phyloP scores from a whole-genome alignment of 1,140 invertebrate genomes.

The Drosophila sucinea region DNA sequence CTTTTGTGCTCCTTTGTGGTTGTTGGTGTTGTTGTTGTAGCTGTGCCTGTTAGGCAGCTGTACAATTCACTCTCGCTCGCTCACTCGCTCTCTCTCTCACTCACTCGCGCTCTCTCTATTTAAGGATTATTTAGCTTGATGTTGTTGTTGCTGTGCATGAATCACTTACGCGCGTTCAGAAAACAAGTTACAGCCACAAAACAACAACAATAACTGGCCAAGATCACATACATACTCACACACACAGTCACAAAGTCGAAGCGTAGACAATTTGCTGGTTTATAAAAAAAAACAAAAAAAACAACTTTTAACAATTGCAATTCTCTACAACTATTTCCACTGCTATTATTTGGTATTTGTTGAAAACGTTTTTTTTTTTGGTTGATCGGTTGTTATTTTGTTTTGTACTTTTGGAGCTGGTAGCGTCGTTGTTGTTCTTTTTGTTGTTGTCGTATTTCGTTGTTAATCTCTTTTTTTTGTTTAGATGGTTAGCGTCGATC shows the following conservation, averaged over 20 bases:
- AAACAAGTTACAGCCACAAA: conserved; percentile 70
- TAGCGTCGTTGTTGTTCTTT: neutral
- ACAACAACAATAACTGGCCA: conserved; percentile 56
- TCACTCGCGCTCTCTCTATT: conserved; percentile 33
- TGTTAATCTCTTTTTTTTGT: conserved; percentile 39
- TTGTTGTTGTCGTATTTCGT: conserved; percentile 18
- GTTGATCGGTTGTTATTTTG: neutral
- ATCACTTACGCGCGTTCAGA: conserved; percentile 68
- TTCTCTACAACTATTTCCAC: neutral
- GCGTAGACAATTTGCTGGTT: conserved; percentile 27
- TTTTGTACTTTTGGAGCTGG: neutral
- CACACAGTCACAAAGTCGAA: conserved; percentile 48
- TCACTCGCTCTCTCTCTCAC: conserved; percentile 34
- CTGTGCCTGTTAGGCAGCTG: conserved; percentile 54
- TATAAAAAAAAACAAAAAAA: conserved; percentile 23
- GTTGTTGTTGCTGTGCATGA: conserved; percentile 52
- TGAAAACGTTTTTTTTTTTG: neutral
- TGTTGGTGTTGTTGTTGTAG: conserved; percentile 20
- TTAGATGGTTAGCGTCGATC: conserved; percentile 48
- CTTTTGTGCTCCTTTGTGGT: conserved; percentile 22
- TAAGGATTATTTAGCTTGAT: conserved; percentile 40
- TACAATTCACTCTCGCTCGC: conserved; percentile 48
- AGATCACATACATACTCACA: conserved; percentile 50
- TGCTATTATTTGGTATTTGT: conserved; percentile 3
- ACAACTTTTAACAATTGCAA: conserved; percentile 14